These are phyloP conservation scores for Xiphydria camelus DNA, from an alignment of 2,888 invertebrate genomes.

Conservation along the genomic window DNA sequence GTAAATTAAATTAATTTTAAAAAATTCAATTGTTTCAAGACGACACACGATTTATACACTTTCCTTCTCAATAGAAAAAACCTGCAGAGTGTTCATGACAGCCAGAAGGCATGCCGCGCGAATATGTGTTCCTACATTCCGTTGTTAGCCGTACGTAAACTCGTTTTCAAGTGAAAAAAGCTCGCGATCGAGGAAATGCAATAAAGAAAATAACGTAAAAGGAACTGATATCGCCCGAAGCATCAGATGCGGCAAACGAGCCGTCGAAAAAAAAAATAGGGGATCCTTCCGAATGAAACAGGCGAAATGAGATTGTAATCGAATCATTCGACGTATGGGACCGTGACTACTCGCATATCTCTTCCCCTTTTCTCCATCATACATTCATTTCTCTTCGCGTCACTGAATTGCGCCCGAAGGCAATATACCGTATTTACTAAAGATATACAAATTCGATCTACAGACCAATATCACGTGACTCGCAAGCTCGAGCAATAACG, in stretches of 20 bases:
- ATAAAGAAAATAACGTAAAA: constrained; percentile 1
- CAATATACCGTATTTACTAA: no score
- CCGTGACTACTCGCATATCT: neutral
- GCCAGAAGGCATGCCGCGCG: neutral
- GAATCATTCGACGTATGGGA: constrained; percentile 18
- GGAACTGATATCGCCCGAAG: constrained; percentile 11
- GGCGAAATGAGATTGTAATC: constrained; percentile 25
- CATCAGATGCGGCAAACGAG: constrained; percentile 19
- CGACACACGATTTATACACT: no score
- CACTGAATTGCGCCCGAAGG: no score
- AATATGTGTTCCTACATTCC: neutral
- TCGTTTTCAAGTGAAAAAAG: neutral
- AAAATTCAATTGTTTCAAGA: no score
- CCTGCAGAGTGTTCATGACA: neutral
- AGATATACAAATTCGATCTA: no score
- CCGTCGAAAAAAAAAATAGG: constrained; percentile 17
- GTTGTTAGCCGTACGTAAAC: neutral
- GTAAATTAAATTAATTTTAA: neutral
- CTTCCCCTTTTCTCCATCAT: neutral
- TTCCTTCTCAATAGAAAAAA: no score
- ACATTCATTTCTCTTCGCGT: neutral
- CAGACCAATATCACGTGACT: no score
- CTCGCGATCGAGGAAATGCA: neutral
- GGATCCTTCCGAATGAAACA: constrained; percentile 14
- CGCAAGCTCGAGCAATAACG: no score